Evolutionary conservation across 2,113 vertebrate species (phyloP), one percentile per base, ranked within the genome.

Genomic region (Aphelocoma coerulescens): DNA sequence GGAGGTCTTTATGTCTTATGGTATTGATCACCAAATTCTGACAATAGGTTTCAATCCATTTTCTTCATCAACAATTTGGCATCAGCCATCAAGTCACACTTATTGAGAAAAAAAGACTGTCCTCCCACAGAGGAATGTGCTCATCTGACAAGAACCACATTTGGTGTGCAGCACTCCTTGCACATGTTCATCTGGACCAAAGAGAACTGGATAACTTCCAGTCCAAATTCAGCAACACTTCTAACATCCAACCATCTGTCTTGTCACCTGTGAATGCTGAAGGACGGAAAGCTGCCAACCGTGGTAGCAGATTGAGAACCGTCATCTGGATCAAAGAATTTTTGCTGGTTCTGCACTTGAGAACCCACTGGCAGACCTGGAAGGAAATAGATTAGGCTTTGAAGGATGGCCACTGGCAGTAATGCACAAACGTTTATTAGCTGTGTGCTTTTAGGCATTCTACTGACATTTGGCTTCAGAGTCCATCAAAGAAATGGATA

Each of bases 321-420:
- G 99, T 99, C 99, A 99, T 99, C 98, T 99, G 99, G 97, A 99
- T 99, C 91, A 99, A 97, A 24, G 99, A 99, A 95, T 99, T 99
- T 97, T 99, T 99, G 97, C 99, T 99, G 74, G 98, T 99, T 95
- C 98, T 98, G 96, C 99, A 99, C 88, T 99, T 99, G 93, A 99
- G 97, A 88, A 99, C 99, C 99, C 99, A 99, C 46, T 99, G 98
- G 97, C 99, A 99, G 52, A 99, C 99, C 99, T 99, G 96, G 41
- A 97, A 92, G 81, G 54, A 85, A 75, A 96, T 0, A 78, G 44
- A 89, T 32, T 27, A 46, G 39, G 39, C 10, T 84, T 51, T 88
- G 79, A 78, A 73, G 28, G 43, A 62, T 26, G 23, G 27, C 30
- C 37, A 39, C 0, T 39, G 26, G 51, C 59, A 91, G n/a, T 5